Evolutionary conservation across 1,140 invertebrate species (phyloP), one percentile per base, ranked within the genome.

Genomic region (Thereuonema tuberculata): DNA sequence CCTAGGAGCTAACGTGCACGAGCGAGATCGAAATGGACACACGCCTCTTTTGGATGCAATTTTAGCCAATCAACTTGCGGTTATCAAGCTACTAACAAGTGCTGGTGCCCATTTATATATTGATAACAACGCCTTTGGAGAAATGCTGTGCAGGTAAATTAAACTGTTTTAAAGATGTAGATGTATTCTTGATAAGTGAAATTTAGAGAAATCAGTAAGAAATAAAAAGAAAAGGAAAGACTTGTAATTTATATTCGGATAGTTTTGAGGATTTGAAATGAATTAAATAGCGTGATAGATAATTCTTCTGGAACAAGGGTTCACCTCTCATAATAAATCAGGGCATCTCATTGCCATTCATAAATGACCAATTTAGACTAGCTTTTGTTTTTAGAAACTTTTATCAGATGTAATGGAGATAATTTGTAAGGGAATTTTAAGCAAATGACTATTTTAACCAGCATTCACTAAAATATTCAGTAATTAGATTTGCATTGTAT

Each of bases 1-100:
- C 47, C 81, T 88, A 65, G 92, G 92, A 1, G 88, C 87, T 0
- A 87, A 82, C 56, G 86, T 94, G n/a, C 89, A 93, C 65, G 74
- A 81, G 31, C 82, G 82, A 67, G 87, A 88, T 66, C 76, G 76
- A 70, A 76, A 78, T 54, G 78, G 80, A 60, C 76, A 78, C 48
- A 80, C 82, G 0, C 77, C 84, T 1, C 67, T 85, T 1, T 72
- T 77, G 21, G 79, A 82, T 61, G 83, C 84, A 1, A 75, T 85
- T n/a, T 71, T 80, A 46, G 72, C 74, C 57, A 79, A 84, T 68
- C 73, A 75, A 59, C 72, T 82, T 57, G 78, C 81, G 62, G 81
- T 84, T 29, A 82, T 84, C 31, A 71, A 76, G 47, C 21, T 82
- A 1, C 67, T 87, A 0, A 67, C 78, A 12, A 74, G 80, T 56